A percentile compares a stretch with the other conserved stretches of the same genome.
These are phyloP conservation scores for Clamator glandarius DNA, from an alignment of 2,797 vertebrate species.

Conservation along the genomic window DNA sequence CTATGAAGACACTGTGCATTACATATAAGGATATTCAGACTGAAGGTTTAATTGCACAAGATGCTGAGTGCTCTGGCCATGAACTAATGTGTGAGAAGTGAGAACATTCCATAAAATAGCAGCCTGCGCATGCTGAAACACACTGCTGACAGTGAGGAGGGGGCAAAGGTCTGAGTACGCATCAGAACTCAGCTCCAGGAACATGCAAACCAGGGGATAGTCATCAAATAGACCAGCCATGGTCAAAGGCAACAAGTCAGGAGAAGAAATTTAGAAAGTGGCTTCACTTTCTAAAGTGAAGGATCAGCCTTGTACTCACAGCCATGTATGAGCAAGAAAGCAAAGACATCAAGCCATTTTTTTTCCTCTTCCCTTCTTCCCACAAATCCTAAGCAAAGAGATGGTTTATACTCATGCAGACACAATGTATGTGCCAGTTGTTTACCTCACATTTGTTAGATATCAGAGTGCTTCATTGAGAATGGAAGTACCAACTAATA, in stretches of 20 bases:
- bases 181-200: not conserved
- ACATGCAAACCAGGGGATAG: accelerated
- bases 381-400: not conserved
- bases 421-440: not conserved
- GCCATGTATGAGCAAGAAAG: not conserved
- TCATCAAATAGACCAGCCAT: not conserved
- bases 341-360: not conserved
- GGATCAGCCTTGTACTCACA: not conserved
- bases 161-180: accelerated
- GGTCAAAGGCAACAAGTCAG: not conserved
- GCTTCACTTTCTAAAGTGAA: too few species aligned
- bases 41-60: not conserved
- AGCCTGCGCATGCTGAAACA: not conserved
- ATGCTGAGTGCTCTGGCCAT: not conserved
- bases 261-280: not conserved
- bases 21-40: not conserved
- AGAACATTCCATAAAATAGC: not conserved
- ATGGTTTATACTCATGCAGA: not conserved
- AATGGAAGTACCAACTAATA: not conserved
- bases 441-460: not conserved
- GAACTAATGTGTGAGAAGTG: not conserved
- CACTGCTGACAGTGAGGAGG: not conserved
- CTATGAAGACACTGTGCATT: not conserved
- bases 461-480: not conserved
- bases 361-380: not conserved